Evolutionary conservation across 1,140 invertebrate species (phyloP), one percentile per base, ranked within the genome.

Genomic region (Campoletis sonorensis): DNA sequence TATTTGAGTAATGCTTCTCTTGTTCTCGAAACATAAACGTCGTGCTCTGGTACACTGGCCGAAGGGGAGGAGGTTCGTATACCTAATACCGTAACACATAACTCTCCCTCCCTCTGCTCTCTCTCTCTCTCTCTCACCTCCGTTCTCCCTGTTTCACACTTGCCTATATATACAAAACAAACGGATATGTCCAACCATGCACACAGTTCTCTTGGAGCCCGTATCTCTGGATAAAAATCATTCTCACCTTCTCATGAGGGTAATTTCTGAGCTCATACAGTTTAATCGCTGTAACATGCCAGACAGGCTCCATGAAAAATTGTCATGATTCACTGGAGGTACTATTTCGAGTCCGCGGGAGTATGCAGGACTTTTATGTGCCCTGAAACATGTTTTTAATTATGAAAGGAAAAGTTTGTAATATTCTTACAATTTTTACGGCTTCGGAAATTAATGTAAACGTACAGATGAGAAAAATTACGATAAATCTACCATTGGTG

Each of bases 11-110:
- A 77, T 77, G 54, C 73, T 37, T 61, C 54, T 64, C 16, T 54
- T 37, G 54, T 77, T 77, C 51, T 64, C 54, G 73, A 54, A 61
- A 77, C 73, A 77, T 77, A 77, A 77, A 77, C 73, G 73, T 77
- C 73, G 54, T 40, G 73, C 73, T 77, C 73, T 37, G 54, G 73
- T 61, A 77, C 73, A 64, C 73, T 54, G 33, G 27, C 51, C 27
- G 73, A 61, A 54, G 11, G 13, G 40, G 8, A 45, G 73, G 73
- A 61, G 73, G 72, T 75, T 49, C 72, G 40, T 64, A 64, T 64
- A 77, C 73, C 51, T 21, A 77, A 77, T 27, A 51, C 73, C 18
- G 73, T 37, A 33, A 33, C 54, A 77, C 73, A 77, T 77, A 77
- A 77, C 73, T 77, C 54, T n/a, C n/a, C n/a, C n/a, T n/a, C n/a